Evolutionary conservation across 2,797 vertebrate species (phyloP), one percentile per base, ranked within the genome.

Genomic region (Karalla daura): DNA sequence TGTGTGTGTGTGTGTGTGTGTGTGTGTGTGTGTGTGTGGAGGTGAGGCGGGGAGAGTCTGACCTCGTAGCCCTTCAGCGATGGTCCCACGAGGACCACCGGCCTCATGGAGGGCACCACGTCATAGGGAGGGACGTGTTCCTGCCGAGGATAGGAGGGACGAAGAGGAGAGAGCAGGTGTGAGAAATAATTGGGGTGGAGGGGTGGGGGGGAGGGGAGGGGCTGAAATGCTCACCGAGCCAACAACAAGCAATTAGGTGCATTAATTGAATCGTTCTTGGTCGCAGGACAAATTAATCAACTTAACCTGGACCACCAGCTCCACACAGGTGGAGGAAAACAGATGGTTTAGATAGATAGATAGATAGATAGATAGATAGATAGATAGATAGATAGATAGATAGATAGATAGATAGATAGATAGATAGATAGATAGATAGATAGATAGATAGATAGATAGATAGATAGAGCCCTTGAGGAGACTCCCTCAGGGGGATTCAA

Each of bases 51-150:
- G 27, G 66, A 60, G 62, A 81, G 18, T 27, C 89, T 54, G 80
- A 96, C 97, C 96, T 98, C 96, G 1, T 98, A 98, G 87, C 97
- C 97, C 93, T 98, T 98, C 85, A 98, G 90, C 2, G 97, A 98
- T 41, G 97, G 97, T 41, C 97, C 97, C 86, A 98, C 96, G 84
- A 98, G 94, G 83, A 98, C 96, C 92, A 98, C 96, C 1, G 97
- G 97, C 87, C 97, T 91, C 97, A 98, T 98, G 79, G 97, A 98
- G 66, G 97, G 97, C 44, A 98, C 97, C 84, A 98, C 97, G 2
- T 98, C 97, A 0, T 98, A 98, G 5, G 97, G 96, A 46, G 96
- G 96, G 73, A 97, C 89, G 36, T 96, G 96, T 86, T 98, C 97
- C 18, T 95, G 90, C 92, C 94, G 84, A n/a, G n/a, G 3, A 67